A percentile compares a stretch with the other conserved stretches of the same genome.
Conservation (phyloP, 2,797 vertebrate species). For the Myotis myotis region DNA sequence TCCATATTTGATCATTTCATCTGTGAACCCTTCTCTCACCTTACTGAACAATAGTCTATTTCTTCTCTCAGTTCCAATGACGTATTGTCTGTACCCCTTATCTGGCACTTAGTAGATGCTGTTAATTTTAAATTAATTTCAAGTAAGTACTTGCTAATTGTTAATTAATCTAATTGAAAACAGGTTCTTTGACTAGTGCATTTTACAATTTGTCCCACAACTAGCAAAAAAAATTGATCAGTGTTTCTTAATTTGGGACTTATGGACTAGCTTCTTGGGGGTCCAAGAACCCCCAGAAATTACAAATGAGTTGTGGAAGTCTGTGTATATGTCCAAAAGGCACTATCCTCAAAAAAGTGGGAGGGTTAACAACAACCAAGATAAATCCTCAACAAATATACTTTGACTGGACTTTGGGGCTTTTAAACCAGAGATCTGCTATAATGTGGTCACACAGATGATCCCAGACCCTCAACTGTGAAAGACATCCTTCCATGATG, state of each 20-base stretch:
- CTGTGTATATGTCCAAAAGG: background rate
- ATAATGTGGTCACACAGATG: background rate
- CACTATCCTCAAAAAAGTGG: background rate
- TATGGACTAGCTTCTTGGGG: background rate
- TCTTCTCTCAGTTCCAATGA: background rate
- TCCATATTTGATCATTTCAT: background rate
- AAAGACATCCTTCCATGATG: background rate
- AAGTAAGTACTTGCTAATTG: background rate
- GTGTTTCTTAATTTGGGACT: conserved; percentile 14
- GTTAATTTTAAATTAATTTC: conserved; percentile 13
- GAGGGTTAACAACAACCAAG: background rate
- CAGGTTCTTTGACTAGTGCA: background rate
- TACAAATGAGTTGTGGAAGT: background rate
- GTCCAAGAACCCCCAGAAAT: background rate
- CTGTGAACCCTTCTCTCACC: background rate
- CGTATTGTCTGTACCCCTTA: background rate
- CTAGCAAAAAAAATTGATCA: background rate
- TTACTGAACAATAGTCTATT: background rate
- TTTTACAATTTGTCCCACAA: background rate
- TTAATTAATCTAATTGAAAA: conserved; percentile 29
- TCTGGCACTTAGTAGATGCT: background rate
- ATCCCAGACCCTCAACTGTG: background rate
- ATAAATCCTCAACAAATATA: background rate
- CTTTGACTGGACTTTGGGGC: background rate
- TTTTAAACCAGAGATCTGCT: background rate